Conservation (phyloP, 2,113 vertebrate genomes). For the Sturnus vulgaris region DNA sequence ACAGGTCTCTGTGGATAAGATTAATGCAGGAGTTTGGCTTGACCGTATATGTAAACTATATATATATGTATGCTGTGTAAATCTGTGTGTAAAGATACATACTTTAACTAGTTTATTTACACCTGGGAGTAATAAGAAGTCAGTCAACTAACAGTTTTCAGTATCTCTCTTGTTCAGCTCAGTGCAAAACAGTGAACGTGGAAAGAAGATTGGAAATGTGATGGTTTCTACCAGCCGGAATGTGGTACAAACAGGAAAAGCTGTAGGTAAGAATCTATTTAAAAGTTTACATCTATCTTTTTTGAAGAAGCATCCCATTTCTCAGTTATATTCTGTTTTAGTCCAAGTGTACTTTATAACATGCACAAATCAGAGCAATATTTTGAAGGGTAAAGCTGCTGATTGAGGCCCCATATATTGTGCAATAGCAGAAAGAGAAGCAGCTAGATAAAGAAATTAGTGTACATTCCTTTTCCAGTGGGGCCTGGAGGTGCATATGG, state of each 20-base stretch:
- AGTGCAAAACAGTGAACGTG: conserved; percentile 95
- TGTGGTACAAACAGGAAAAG: conserved; percentile 93
- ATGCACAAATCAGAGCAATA: not conserved
- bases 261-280: conserved; percentile 82
- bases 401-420: not conserved
- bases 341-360: not conserved
- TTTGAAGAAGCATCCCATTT: not conserved
- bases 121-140: not conserved
- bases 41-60: not conserved
- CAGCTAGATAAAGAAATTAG: not conserved
- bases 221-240: conserved; percentile 93
- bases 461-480: not conserved
- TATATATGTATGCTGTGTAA: not conserved
- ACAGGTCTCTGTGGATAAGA: not conserved
- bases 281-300: not conserved
- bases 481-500: not conserved
- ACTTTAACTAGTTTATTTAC: not conserved
- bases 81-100: not conserved
- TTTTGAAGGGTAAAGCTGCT: not conserved
- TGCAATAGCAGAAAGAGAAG: not conserved
- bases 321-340: not conserved
- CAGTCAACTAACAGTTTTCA: not conserved
- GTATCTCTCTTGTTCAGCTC: conserved; percentile 76
- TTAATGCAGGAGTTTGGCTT: not conserved
- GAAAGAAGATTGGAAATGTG: conserved; percentile 93